Base-by-base conservation (phyloP, 2,113 vertebrate genomes). In the Rhinichthys klamathensis region DNA sequence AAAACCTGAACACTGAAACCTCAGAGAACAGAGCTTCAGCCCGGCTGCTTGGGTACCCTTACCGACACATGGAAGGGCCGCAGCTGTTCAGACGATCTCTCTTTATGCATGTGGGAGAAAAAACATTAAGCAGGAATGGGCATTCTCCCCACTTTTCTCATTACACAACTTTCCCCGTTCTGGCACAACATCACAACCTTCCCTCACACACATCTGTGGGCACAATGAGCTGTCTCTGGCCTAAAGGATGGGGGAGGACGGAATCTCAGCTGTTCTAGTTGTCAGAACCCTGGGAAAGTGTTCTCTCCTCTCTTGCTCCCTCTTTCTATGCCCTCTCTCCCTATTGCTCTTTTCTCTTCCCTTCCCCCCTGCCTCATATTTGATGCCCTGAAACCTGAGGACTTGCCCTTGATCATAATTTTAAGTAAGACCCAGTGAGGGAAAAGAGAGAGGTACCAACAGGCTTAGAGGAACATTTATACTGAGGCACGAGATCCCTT, bases 251-350 rank as follows among this genome's bases (percentile, higher is more conserved):
- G 61, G 65, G 89, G 86, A 89, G 83, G 87, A 69, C 93, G 91
- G 91, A 87, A 83, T 94, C 85, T 93, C 96, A 96, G 96, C 96
- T 97, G 96, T 89, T 94, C 91, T 83, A 88, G 87, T 91, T 91
- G 93, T 85, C 93, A 92, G 90, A 89, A 93, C 91, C 95, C 96
- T 95, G 93, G 93, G 96, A 97, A 97, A 97, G 89, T 96, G 92
- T 89, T 93, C 70, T 80, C 84, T 89, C 90, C 44, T 82, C 80
- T 80, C 75, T 65, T 41, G 76, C 88, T 93, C 92, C 89, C 2
- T 18, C 85, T 87, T 92, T 91, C 75, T 44, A 80, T 70, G 38
- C 77, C 27, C 78, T 46, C 72, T 61, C 84, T 27, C 49, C 51
- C 83, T 82, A 73, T 80, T 77, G 49, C 82, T 44, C 44, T 49